phyloP scores from a whole-genome alignment of 2,113 vertebrate genomes.

The Pedetes capensis region DNA sequence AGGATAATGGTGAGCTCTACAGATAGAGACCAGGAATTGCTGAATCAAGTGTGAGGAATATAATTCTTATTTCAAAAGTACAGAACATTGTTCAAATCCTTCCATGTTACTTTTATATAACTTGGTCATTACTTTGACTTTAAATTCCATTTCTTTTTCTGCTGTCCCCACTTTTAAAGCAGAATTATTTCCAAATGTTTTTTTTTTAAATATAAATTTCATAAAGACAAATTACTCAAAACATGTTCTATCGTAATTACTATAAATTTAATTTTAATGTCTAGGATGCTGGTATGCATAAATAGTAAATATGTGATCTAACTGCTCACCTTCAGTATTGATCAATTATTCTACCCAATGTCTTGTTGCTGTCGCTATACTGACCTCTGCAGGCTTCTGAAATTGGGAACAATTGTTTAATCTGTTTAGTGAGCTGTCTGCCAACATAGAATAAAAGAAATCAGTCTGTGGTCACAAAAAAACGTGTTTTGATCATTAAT shows the following conservation, averaged over 20 bases:
- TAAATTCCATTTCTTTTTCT: conserved; percentile 24
- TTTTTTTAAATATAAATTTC: conserved; percentile 32
- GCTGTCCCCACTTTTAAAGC: conserved; percentile 3
- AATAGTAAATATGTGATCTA: neutral
- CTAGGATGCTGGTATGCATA: neutral
- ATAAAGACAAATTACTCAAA: neutral
- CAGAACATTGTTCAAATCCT: neutral
- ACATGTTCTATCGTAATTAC: neutral
- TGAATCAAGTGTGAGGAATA: neutral
- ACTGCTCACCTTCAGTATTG: conserved; percentile 57
- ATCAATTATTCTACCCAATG: conserved; percentile 52
- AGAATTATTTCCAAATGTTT: conserved; percentile 25
- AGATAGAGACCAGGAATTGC: neutral
- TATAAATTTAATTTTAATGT: neutral
- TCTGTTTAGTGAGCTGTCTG: fast-evolving
- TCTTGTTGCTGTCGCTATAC: conserved; percentile 87
- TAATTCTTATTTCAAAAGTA: neutral
- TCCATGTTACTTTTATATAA: neutral
- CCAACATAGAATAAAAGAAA: neutral
- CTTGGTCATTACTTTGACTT: neutral
- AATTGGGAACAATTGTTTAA: conserved; percentile 79
- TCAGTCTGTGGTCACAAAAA: neutral
- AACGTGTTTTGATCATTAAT: neutral
- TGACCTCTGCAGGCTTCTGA: conserved; percentile 92
- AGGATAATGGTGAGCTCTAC: neutral